phyloP scores from a whole-genome alignment of 2,888 invertebrate species.

The Hemaris fuciformis region DNA sequence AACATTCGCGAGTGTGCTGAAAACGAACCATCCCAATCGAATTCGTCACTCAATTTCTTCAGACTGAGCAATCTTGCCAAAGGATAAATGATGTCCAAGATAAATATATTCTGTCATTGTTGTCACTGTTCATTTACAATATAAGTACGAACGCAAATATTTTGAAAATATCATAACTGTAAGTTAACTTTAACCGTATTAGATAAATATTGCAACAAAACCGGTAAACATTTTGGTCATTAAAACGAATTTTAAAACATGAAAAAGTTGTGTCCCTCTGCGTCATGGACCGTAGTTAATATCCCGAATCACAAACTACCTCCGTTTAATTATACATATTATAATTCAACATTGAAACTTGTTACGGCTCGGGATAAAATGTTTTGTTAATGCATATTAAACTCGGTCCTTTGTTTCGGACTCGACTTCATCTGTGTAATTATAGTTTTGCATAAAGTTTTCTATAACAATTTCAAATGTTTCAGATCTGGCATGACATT shows the following conservation, averaged over 20 bases:
- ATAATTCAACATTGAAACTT: background rate
- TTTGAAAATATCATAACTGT: too few relatives aligned
- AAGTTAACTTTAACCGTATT: too few relatives aligned
- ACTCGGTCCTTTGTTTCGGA: background rate
- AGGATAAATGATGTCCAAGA: too few relatives aligned
- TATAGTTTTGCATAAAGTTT: background rate
- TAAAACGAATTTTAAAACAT: background rate
- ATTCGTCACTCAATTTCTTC: too few relatives aligned
- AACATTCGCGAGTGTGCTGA: too few relatives aligned
- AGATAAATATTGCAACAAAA: background rate
- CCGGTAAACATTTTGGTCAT: too few relatives aligned
- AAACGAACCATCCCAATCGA: too few relatives aligned
- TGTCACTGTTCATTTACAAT: too few relatives aligned
- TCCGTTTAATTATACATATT: background rate
- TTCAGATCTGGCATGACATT: background rate
- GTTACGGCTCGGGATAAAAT: background rate
- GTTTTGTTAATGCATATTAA: constrained; percentile 1
- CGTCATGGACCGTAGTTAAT: background rate
- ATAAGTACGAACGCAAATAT: too few relatives aligned
- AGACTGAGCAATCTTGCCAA: too few relatives aligned
- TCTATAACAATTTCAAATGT: background rate
- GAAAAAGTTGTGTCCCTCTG: background rate
- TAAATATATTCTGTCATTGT: too few relatives aligned
- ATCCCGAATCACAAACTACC: background rate
- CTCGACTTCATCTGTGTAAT: background rate